These are phyloP conservation scores for Antennarius striatus DNA, from an alignment of 2,113 vertebrate genomes.

Conservation along the genomic window DNA sequence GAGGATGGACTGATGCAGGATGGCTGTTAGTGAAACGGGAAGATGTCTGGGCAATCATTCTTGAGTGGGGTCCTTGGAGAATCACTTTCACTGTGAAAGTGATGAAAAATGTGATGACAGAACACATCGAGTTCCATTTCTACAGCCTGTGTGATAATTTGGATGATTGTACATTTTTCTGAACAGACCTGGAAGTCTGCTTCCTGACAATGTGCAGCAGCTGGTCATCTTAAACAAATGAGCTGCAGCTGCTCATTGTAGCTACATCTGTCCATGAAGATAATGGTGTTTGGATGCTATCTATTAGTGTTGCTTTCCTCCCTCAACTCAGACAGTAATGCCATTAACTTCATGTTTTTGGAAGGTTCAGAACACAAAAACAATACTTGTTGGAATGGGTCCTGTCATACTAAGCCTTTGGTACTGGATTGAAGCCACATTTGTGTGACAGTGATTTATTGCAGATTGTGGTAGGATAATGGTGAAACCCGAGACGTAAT, in stretches of 20 bases:
- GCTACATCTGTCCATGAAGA: not conserved
- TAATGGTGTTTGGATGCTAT: not conserved
- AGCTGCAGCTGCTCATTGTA: not conserved
- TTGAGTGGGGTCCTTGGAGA: slow-evolving; percentile 6
- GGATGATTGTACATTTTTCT: too few relatives aligned
- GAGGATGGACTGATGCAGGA: too few relatives aligned
- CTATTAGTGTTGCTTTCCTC: too few relatives aligned
- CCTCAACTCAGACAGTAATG: too few relatives aligned
- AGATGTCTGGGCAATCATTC: not conserved
- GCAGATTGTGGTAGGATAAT: slow-evolving; percentile 55
- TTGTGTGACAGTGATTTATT: slow-evolving; percentile 62
- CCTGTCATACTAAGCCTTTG: slow-evolving; percentile 58
- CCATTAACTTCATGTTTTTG: too few relatives aligned
- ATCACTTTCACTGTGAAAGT: slow-evolving; percentile 9
- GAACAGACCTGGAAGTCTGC: not conserved
- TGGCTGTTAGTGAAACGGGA: too few relatives aligned
- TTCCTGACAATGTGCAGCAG: slow-evolving; percentile 27
- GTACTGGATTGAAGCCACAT: slow-evolving; percentile 32
- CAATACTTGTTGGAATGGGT: slow-evolving; percentile 38
- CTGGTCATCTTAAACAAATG: slow-evolving; percentile 20
- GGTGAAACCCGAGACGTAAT: slow-evolving; percentile 51
- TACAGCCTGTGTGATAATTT: not conserved
- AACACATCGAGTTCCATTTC: not conserved
- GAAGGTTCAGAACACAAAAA: not conserved
- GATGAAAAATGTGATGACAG: slow-evolving; percentile 25